Evolutionary conservation across 2,888 invertebrate species (phyloP).

Genomic region (Drosophila buzzatii): DNA sequence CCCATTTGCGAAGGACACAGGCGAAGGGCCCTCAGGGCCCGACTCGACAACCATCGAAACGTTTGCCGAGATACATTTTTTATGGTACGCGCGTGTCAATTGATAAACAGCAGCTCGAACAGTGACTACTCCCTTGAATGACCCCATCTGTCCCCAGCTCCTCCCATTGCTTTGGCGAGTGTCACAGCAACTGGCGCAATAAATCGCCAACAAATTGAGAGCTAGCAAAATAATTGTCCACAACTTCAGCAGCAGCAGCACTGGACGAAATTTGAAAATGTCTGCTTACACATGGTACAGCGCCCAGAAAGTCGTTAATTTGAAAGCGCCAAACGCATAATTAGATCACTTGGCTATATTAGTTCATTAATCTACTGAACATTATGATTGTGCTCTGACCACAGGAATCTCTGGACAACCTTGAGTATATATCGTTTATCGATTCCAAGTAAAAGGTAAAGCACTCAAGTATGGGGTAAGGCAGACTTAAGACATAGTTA

Average conservation of each 20-base stretch:
- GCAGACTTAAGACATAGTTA: not conserved
- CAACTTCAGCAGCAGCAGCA: slow-evolving; percentile 8
- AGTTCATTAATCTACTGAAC: not conserved
- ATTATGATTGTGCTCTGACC: not conserved
- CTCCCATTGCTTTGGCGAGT: slow-evolving; percentile 15
- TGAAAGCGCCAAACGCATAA: not conserved
- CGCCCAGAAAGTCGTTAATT: not conserved
- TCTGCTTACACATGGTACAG: not conserved
- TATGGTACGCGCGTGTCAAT: slow-evolving; percentile 70
- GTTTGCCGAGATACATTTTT: slow-evolving; percentile 57
- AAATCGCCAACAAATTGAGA: slow-evolving; percentile 67
- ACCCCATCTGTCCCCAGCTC: not conserved
- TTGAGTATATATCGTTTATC: not conserved
- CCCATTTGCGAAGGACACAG: slow-evolving; percentile 59
- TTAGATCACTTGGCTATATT: not conserved
- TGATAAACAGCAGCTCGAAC: slow-evolving; percentile 64
- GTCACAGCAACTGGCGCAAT: slow-evolving; percentile 59
- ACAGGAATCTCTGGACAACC: not conserved
- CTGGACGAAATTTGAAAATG: not conserved
- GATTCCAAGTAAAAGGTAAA: not conserved
- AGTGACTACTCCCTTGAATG: slow-evolving; percentile 1
- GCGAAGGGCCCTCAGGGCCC: slow-evolving; percentile 26
- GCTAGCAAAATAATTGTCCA: slow-evolving; percentile 42
- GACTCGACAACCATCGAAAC: slow-evolving; percentile 20
- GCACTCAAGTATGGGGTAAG: not conserved